Conservation (phyloP, 2,888 invertebrate species). For the Ernsta delagoae region DNA sequence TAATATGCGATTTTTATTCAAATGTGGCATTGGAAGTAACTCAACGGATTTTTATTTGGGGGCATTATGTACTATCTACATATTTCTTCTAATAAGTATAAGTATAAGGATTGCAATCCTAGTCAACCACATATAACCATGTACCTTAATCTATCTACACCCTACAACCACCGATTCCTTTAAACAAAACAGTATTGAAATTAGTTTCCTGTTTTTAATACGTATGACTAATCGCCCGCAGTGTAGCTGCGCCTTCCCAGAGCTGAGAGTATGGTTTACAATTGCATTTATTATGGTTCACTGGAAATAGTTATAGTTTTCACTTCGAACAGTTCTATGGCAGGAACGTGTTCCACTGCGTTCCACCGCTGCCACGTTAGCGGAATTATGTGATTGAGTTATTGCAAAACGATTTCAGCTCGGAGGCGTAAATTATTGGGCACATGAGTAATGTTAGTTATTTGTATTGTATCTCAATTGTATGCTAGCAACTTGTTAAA, state of each 20-base stretch:
- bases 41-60: not conserved
- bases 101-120: no score
- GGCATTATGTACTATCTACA: no score
- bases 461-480: slow-evolving; percentile 9
- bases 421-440: slow-evolving; percentile 13
- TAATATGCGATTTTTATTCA: not conserved
- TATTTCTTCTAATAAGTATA: no score
- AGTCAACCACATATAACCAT: no score
- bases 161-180: no score
- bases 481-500: not conserved
- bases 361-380: slow-evolving; percentile 26
- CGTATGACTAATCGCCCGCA: slow-evolving; percentile 4
- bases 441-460: slow-evolving; percentile 10
- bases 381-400: slow-evolving; percentile 37
- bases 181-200: no score
- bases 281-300: slow-evolving; percentile 68
- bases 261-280: slow-evolving; percentile 38
- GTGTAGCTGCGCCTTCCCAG: not conserved
- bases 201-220: no score
- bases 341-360: slow-evolving; percentile 54
- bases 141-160: no score
- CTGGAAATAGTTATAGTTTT: slow-evolving; percentile 55
- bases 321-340: slow-evolving; percentile 50
- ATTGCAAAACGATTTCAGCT: slow-evolving; percentile 27
- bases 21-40: not conserved